These are phyloP conservation scores for Esox lucius DNA, from an alignment of 2,797 vertebrate species.

Conservation along the genomic window DNA sequence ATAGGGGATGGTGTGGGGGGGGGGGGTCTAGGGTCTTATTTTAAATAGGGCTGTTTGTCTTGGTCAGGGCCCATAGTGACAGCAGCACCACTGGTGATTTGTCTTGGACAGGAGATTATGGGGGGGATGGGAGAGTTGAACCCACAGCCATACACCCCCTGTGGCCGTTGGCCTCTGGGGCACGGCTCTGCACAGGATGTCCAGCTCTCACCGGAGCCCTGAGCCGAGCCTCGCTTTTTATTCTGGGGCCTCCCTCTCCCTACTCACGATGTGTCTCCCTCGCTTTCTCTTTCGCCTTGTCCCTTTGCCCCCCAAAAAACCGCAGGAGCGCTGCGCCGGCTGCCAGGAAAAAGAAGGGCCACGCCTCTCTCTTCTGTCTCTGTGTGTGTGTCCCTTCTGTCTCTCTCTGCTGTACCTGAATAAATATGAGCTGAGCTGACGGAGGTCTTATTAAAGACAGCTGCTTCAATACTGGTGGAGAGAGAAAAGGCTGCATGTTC, in stretches of 20 bases:
- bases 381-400: neutral
- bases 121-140: constrained; percentile 51
- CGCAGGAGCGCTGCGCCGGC: constrained; percentile 58
- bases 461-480: constrained; percentile 64
- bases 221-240: constrained; percentile 50
- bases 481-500: constrained; percentile 58
- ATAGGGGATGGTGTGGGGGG: constrained; percentile 51
- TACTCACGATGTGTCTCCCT: neutral
- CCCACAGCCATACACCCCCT: constrained; percentile 22
- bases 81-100: constrained; percentile 75
- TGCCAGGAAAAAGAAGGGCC: constrained; percentile 71
- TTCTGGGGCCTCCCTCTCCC: constrained; percentile 18
- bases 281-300: constrained; percentile 59
- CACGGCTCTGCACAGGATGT: constrained; percentile 57
- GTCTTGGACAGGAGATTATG: constrained; percentile 71
- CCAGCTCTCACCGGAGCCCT: constrained; percentile 54
- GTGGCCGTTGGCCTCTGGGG: constrained; percentile 49
- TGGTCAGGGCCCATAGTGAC: constrained; percentile 72
- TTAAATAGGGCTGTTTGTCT: constrained; percentile 76
- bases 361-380: constrained; percentile 40
- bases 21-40: constrained; percentile 66
- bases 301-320: constrained; percentile 67
- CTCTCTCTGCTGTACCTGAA: constrained; percentile 72
- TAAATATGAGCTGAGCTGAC: constrained; percentile 72
- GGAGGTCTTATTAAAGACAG: constrained; percentile 77